Percentiles rank a stretch among this genome's conserved stretches.
These are phyloP conservation scores for Lysiphlebus fabarum DNA, from an alignment of 1,140 invertebrate species.

Conservation along the genomic window DNA sequence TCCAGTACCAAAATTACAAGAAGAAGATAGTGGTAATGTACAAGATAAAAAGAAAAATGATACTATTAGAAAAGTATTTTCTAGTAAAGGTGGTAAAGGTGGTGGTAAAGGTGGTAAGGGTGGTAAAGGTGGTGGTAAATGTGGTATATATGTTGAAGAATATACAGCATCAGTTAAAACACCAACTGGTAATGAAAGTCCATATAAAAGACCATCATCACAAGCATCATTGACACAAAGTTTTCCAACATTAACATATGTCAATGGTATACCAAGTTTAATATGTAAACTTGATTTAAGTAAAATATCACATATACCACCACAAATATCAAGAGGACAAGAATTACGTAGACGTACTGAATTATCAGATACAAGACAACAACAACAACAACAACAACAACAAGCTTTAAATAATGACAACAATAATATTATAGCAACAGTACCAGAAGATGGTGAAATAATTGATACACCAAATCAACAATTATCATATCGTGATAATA, in stretches of 20 bases:
- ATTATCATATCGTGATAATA: not conserved
- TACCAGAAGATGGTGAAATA: constrained; percentile 46
- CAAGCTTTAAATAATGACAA: constrained; percentile 30
- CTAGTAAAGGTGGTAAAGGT: constrained; percentile 56
- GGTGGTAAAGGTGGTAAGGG: constrained; percentile 62
- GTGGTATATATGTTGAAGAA: constrained; percentile 51
- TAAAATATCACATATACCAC: constrained; percentile 41
- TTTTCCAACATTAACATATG: constrained; percentile 36
- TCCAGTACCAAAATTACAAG: constrained; percentile 56
- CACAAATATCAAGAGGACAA: constrained; percentile 45
- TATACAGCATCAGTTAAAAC: constrained; percentile 46
- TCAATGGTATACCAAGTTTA: constrained; percentile 44
- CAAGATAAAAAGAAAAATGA: constrained; percentile 71
- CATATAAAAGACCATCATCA: constrained; percentile 49
- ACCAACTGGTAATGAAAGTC: constrained; percentile 49
- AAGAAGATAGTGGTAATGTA: constrained; percentile 57
- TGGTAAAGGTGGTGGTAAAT: constrained; percentile 61
- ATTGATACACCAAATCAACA: constrained; percentile 37
- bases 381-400: constrained; percentile 34
- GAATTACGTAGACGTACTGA: constrained; percentile 55
- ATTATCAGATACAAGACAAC: constrained; percentile 59
- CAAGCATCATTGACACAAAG: constrained; percentile 28
- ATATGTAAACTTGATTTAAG: constrained; percentile 51
- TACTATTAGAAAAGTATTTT: constrained; percentile 66
- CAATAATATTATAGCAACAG: constrained; percentile 18